Conservation (phyloP, 2,888 invertebrate genomes). For the Dynastes tityus region DNA sequence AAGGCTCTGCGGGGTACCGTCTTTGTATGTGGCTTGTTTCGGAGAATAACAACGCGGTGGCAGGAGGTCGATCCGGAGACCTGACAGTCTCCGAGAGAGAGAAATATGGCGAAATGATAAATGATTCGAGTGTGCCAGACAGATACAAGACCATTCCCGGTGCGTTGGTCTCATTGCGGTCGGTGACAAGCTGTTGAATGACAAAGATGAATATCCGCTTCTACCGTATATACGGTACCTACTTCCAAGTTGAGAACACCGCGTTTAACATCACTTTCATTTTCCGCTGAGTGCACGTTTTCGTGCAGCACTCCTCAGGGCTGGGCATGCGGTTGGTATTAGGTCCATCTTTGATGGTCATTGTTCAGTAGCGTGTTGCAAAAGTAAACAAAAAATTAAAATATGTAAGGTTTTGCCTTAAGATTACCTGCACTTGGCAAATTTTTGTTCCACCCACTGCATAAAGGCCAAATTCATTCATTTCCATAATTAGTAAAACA, state of each 20-base stretch:
- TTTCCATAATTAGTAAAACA: too few species aligned
- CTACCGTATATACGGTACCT: slow-evolving; percentile 5
- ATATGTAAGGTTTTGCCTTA: too few species aligned
- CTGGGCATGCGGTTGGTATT: not conserved
- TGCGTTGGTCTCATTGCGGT: slow-evolving; percentile 66
- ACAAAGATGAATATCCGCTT: slow-evolving; percentile 60
- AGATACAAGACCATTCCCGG: slow-evolving; percentile 64
- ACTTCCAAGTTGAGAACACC: slow-evolving; percentile 21
- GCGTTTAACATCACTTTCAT: slow-evolving; percentile 20
- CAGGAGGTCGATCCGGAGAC: slow-evolving; percentile 59
- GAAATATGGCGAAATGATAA: slow-evolving; percentile 68
- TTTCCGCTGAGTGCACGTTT: slow-evolving; percentile 13
- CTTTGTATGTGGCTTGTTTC: slow-evolving; percentile 56
- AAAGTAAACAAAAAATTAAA: too few species aligned
- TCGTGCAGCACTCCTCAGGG: not conserved
- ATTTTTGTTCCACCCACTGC: too few species aligned
- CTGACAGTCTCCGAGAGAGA: slow-evolving; percentile 59
- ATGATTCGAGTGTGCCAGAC: slow-evolving; percentile 67
- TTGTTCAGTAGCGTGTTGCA: too few species aligned
- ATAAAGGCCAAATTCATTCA: too few species aligned
- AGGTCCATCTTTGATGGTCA: too few species aligned
- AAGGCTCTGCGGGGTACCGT: slow-evolving; percentile 57
- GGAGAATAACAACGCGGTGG: slow-evolving; percentile 53
- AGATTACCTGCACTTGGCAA: too few species aligned
- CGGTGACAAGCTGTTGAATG: slow-evolving; percentile 68